Evolutionary conservation across 2,797 vertebrate genomes (phyloP), one percentile per base, ranked within the genome.

Genomic region (Echiichthys vipera): DNA sequence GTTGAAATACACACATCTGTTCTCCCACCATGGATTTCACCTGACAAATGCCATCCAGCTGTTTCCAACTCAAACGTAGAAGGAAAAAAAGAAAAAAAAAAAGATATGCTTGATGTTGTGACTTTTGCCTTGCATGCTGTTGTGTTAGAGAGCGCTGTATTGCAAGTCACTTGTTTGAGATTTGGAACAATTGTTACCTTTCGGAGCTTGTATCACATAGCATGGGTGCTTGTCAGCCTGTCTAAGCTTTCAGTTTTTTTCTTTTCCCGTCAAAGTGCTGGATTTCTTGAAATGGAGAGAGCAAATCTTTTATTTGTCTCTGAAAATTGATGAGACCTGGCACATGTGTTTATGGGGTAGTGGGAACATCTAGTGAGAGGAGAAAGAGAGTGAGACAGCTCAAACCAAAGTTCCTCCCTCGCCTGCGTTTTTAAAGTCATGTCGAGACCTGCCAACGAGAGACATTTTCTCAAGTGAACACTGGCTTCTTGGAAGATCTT

Each of bases 361-460:
- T 92, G 90, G 92, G 91, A 87, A 93, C 94, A 93, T 95, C 94
- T 96, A 96, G 95, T 95, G 90, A 91, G 94, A 96, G 93, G 93
- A 95, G 94, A 95, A 93, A 95, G 95, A 95, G 94, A 95, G 77
- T 87, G 89, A 95, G 92, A 90, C 84, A 96, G 93, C 95, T 95
- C 93, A 94, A 95, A 95, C 94, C 84, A 95, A 91, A 96, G 96
- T 97, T 98, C 96, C 97, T 98, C 97, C 96, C 95, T 96, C 96
- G 95, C 96, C 96, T 97, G 95, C 93, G 95, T 94, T 91, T n/a
- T 96, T 96, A 95, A 95, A 97, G 97, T 98, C 97, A 98, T 98
- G 97, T 98, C 97, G 95, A 98, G 97, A 98, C 97, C 97, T 98
- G 97, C 96, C 97, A 97, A 96, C 95, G 96, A 96, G 96, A 97